A percentile compares a stretch with the other conserved stretches of the same genome.
Evolutionary conservation across 1,140 invertebrate species (phyloP).

Genomic region (Pogonognathellus flavescens): DNA sequence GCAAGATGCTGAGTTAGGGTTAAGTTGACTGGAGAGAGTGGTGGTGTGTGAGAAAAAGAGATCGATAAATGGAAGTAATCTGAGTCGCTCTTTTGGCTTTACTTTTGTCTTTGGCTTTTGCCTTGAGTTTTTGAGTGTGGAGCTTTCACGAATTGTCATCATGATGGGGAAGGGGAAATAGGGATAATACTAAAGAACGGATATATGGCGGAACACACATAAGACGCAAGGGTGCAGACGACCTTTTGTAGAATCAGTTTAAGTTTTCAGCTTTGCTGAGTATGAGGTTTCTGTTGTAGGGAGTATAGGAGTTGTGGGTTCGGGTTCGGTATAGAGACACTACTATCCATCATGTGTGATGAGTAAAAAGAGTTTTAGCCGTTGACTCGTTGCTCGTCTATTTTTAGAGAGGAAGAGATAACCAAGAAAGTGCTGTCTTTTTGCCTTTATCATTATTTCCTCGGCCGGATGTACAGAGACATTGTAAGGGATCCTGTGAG

Average conservation of each 20-base stretch:
- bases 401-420: background rate
- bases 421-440: conserved; percentile 7
- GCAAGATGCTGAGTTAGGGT: conserved; percentile 11
- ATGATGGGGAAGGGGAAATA: background rate
- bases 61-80: conserved; percentile 39
- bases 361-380: too few relatives aligned
- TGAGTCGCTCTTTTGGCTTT: conserved; percentile 10
- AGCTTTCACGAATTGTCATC: conserved; percentile 11
- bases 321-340: too few relatives aligned
- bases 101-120: background rate
- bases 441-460: conserved; percentile 9
- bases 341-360: too few relatives aligned
- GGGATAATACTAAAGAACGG: background rate
- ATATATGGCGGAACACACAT: too few relatives aligned
- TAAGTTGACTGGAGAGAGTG: conserved; percentile 10
- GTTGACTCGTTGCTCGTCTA: too few relatives aligned
- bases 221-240: too few relatives aligned
- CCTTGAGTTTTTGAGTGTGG: background rate
- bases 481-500: background rate
- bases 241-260: too few relatives aligned
- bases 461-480: background rate
- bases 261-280: too few relatives aligned
- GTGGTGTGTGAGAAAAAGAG: background rate
- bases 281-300: too few relatives aligned
- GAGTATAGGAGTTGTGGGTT: too few relatives aligned